Evolutionary conservation across 2,113 vertebrate species (phyloP), one percentile per base, ranked within the genome.

Genomic region (Odobenus rosmarus): DNA sequence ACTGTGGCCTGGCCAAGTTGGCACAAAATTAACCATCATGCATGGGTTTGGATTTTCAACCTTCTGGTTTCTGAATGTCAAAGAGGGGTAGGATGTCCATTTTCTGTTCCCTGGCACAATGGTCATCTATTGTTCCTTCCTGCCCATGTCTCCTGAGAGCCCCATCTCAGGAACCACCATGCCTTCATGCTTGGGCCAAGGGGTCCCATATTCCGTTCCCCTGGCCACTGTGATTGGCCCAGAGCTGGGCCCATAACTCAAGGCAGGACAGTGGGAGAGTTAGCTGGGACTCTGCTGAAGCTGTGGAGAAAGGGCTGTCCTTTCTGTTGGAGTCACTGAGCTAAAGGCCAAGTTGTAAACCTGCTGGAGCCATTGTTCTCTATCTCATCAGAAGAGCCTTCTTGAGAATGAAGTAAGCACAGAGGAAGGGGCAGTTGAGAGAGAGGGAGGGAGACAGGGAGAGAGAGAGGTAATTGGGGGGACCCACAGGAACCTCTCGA

Each of bases 231-330:
- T 49, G 69, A 55, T 64, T 81, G 55, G 81, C 3, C 62, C 46
- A 42, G 33, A 0, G 2, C 49, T 31, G 53, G 71, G 23, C 53
- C 61, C 15, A 1, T 28, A n/a, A 76, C 12, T 46, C 64, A 74
- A 39, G 28, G 89, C 5, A 3, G 72, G 53, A 69, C 92, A 69
- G 57, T 1, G 28, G 31, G 85, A 71, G 59, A 89, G 89, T 39
- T 1, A 19, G 21, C 36, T 42, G 53, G 59, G 36, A 28, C 51
- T 61, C 31, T 5, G 23, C 26, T 69, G 33, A n/a, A 23, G 13
- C 21, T 4, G 0, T 16, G 18, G 46, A 61, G 26, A 8, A 42
- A n/a, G 1, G 3, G 11, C 1, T 1, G 0, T 11, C 31, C 36
- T 64, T 69, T 18, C 26, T 42, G 36, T 21, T 7, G 57, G 14